Base-by-base conservation (phyloP, 2,797 vertebrate species). In the Hydrocynus forskahlii region DNA sequence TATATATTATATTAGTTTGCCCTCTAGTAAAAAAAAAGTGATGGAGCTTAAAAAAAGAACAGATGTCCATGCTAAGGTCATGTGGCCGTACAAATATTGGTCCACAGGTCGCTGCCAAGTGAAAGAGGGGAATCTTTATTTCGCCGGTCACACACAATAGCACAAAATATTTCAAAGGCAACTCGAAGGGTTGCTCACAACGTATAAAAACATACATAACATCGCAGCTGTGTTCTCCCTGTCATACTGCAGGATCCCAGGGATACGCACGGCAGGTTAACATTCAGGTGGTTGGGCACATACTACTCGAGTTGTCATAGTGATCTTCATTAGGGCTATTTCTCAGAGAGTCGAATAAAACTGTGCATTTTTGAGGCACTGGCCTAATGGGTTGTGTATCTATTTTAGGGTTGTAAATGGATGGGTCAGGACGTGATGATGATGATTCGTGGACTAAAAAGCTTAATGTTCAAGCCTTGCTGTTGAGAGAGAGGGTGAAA, bases 341-440 rank as follows among this genome's bases (percentile, higher is more conserved):
- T 86, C 79, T 79, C 77, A 73, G 29, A 77, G 73, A 80, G 67
- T 60, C 60, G 43, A 76, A 81, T 60, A 82, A 84, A 84, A 77
- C 71, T 66, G 72, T 68, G 14, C 48, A 57, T 81, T 84, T 86
- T 81, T 84, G 57, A 79, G 78, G 63, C 78, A 75, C 55, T 59
- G 63, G 76, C 40, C 80, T 86, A 86, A 84, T 82, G 80, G 78
- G 45, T 72, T 66, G 74, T 71, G 66, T 63, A 67, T 50, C 55
- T 81, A 79, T 79, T 82, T 82, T 71, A 38, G 60, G 82, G 43
- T 63, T 82, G 82, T 78, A 84, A 84, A 86, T 86, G 80, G 85
- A 84, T 19, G 59, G 50, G 48, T 68, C 64, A 75, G 71, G 80
- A 77, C 62, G 73, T 74, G 57, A 81, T 81, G 76, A 81, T 81